A percentile compares a stretch with the other conserved stretches of the same genome.
phyloP scores from a whole-genome alignment of 2,888 invertebrate species.

The Hydrotaea diabolus region DNA sequence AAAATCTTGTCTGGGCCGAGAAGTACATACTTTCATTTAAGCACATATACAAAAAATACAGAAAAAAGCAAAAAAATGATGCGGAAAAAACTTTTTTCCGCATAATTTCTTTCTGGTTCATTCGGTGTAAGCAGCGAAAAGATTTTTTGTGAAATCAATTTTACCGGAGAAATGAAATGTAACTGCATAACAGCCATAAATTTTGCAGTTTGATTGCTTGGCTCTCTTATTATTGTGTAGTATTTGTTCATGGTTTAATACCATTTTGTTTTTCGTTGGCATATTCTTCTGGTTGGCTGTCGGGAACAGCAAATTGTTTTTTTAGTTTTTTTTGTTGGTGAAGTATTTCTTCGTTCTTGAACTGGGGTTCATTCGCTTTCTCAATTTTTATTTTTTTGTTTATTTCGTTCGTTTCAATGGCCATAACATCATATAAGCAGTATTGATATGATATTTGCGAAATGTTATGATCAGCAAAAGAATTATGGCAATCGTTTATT shows the following conservation, averaged over 20 bases:
- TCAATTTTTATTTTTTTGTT: background rate
- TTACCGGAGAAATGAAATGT: constrained; percentile 30
- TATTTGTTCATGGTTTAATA: constrained; percentile 21
- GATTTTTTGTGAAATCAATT: constrained; percentile 15
- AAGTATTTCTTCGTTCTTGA: too few relatives aligned
- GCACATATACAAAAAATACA: background rate
- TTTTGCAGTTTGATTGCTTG: constrained; percentile 29
- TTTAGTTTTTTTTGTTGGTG: background rate
- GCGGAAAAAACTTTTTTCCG: background rate
- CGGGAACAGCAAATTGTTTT: constrained; percentile 25
- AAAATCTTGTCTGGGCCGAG: background rate
- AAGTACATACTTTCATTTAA: constrained; percentile 3
- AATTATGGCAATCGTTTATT: constrained; percentile 40
- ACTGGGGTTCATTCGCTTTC: background rate
- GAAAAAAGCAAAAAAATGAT: background rate
- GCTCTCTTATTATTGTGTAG: constrained; percentile 36
- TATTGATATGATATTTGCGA: constrained; percentile 12
- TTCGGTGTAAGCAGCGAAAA: background rate
- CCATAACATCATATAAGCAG: background rate
- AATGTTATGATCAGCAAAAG: constrained; percentile 32
- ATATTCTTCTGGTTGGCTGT: background rate
- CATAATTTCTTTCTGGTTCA: background rate
- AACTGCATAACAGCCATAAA: constrained; percentile 36
- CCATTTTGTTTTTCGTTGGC: background rate
- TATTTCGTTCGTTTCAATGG: background rate